Evolutionary conservation across 2,113 vertebrate genomes (phyloP), one percentile per base, ranked within the genome.

Genomic region (Notothenia coriiceps): DNA sequence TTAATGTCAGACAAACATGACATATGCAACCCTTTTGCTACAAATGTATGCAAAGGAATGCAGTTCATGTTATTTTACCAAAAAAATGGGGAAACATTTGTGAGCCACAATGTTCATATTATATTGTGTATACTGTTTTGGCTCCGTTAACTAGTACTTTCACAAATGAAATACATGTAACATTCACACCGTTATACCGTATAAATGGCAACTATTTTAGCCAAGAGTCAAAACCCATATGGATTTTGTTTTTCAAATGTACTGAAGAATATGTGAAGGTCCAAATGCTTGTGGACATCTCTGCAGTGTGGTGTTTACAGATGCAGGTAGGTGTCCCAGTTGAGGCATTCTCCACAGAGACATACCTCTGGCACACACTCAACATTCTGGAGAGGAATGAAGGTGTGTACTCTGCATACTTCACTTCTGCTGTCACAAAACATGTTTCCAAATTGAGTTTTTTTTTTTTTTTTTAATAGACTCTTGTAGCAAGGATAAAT

Each of bases 1-100:
- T 18, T 64, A 54, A 22, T 62, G 64, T 60, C 13, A 56, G 14
- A 50, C 66, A 62, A 74, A 62, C 22, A 29, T 49, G 57, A 77
- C 3, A 61, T 66, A 20, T 29, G 56, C 56, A 40, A 40, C 50
- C 50, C 52, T 2, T n/a, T 47, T 5, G 11, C 3, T 11, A 69
- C 46, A 61, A 73, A 80, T 80, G 47, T 50, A 66, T 62, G 49
- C 46, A 61, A 73, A 80, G 78, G 47, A 54, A 66, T 62, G 49
- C 44, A 77, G 77, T 49, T 29, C 46, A 35, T 65, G 29, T 29
- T 29, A 29, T 22, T 81, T 86, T 75, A 51, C 4, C 1, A 77
- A 46, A 40, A 40, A 61, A 59, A 52, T 25, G 10, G 64, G 54
- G 35, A 33, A 17, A 20, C 25, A n/a, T 71, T 52, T 69, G 50